These are phyloP conservation scores for Aplocera efformata DNA, from an alignment of 2,888 invertebrate species.

Conservation along the genomic window DNA sequence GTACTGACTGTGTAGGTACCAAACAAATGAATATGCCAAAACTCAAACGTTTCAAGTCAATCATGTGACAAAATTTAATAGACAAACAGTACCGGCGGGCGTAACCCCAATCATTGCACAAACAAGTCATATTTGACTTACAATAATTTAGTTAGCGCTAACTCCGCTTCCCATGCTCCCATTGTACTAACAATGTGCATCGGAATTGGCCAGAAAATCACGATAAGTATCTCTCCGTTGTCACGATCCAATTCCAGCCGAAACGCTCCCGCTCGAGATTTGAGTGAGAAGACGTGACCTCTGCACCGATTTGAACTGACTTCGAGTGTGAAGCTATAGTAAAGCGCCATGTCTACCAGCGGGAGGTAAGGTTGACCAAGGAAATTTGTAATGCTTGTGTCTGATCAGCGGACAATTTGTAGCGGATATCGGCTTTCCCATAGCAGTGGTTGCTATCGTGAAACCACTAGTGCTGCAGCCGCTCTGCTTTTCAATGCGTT, in stretches of 20 bases:
- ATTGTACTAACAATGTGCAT: constrained; percentile 71
- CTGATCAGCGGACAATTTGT: constrained; percentile 1
- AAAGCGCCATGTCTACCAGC: constrained; percentile 71
- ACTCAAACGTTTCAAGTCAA: constrained; percentile 35
- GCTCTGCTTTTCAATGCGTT: too few species aligned
- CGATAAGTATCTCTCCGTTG: constrained; percentile 76
- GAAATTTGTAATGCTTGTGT: constrained; percentile 16
- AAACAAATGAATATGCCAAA: constrained; percentile 6
- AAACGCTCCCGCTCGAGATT: constrained; percentile 71
- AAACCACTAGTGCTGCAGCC: too few species aligned
- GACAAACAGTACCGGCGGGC: constrained; percentile 47
- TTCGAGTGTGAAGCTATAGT: constrained; percentile 75
- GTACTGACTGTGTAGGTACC: too few species aligned
- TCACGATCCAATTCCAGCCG: constrained; percentile 76
- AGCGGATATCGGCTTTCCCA: background rate
- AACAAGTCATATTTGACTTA: constrained; percentile 69
- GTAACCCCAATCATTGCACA: constrained; percentile 57
- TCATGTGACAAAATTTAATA: constrained; percentile 51
- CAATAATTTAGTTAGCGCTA: constrained; percentile 65
- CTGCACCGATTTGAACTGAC: constrained; percentile 55
- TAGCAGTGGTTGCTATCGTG: too few species aligned
- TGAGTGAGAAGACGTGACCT: constrained; percentile 78
- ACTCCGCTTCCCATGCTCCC: constrained; percentile 73
- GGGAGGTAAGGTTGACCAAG: constrained; percentile 63
- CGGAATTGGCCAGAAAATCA: constrained; percentile 77